Conservation (phyloP, 2,888 invertebrate species). For the Branchinecta sandiegonensis region DNA sequence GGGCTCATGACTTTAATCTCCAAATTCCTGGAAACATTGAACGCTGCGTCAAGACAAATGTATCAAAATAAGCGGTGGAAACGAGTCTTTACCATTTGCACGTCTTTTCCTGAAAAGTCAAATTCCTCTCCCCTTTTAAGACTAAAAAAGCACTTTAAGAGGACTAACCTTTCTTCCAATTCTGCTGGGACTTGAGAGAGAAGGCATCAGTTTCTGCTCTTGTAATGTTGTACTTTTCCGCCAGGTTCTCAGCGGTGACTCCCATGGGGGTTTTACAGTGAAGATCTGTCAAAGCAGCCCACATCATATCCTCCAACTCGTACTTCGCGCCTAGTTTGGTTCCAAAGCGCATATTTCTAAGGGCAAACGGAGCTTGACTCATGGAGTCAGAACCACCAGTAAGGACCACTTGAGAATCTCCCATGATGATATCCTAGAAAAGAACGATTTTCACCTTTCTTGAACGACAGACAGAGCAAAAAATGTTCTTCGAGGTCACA, state of each 20-base stretch:
- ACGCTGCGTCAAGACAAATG: no score
- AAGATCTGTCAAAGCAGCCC: constrained; percentile 73
- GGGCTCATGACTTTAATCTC: no score
- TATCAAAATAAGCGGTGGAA: no score
- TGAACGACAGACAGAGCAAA: no score
- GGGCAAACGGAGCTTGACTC: constrained; percentile 78
- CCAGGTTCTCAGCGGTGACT: constrained; percentile 83
- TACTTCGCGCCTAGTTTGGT: constrained; percentile 60
- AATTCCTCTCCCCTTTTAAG: background rate
- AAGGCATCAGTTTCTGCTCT: constrained; percentile 71
- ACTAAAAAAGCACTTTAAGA: background rate
- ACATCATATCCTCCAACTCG: constrained; percentile 72
- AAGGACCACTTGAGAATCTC: constrained; percentile 67
- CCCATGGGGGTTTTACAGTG: constrained; percentile 90
- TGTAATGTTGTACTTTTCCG: constrained; percentile 63
- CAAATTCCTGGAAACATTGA: no score
- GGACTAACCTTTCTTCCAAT: constrained; percentile 61
- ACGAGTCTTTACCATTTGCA: no score
- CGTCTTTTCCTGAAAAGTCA: background rate
- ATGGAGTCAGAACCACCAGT: constrained; percentile 92
- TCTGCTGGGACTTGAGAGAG: constrained; percentile 65
- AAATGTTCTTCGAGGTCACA: no score
- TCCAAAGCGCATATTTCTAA: constrained; percentile 74
- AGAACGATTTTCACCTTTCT: constrained; percentile 18
- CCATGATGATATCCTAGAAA: constrained; percentile 63